phyloP scores from a whole-genome alignment of 2,113 vertebrate species.

The Pterophyllum scalare region DNA sequence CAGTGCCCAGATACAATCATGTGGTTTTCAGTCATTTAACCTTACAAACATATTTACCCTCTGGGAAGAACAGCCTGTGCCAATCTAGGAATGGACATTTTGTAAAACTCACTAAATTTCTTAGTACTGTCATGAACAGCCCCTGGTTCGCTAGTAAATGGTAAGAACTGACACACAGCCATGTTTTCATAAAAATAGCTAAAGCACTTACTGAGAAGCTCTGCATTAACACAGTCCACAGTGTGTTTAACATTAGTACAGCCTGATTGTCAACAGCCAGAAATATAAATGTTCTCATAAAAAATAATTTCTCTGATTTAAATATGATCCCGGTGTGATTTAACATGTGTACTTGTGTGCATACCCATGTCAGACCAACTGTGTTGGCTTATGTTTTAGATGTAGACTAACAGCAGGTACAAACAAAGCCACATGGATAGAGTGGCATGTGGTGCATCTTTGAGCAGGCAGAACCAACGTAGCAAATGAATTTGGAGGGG shows the following conservation, averaged over 20 bases:
- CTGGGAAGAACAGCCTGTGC: too few relatives aligned
- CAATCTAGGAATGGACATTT: neutral
- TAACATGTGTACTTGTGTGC: slow-evolving; percentile 20
- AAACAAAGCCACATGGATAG: slow-evolving; percentile 51
- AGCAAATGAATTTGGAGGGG: slow-evolving; percentile 85
- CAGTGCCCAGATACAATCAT: neutral
- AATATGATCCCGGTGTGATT: slow-evolving; percentile 2
- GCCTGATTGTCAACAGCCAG: neutral
- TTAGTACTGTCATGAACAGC: neutral
- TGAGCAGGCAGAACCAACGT: slow-evolving; percentile 78
- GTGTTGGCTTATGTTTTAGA: slow-evolving; percentile 25
- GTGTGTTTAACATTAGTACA: neutral
- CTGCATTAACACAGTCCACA: neutral
- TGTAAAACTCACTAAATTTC: neutral
- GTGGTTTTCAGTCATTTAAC: neutral
- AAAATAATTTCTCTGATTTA: neutral
- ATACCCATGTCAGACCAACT: slow-evolving; percentile 37
- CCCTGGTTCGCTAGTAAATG: neutral
- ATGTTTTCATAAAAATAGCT: neutral
- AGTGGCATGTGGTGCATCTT: slow-evolving; percentile 69
- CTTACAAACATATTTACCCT: neutral
- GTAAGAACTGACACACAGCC: neutral
- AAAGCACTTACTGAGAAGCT: neutral
- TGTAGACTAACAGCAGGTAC: slow-evolving; percentile 61
- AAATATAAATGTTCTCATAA: neutral